phyloP scores from a whole-genome alignment of 2,888 invertebrate genomes.

The Epistrophe grossulariae region DNA sequence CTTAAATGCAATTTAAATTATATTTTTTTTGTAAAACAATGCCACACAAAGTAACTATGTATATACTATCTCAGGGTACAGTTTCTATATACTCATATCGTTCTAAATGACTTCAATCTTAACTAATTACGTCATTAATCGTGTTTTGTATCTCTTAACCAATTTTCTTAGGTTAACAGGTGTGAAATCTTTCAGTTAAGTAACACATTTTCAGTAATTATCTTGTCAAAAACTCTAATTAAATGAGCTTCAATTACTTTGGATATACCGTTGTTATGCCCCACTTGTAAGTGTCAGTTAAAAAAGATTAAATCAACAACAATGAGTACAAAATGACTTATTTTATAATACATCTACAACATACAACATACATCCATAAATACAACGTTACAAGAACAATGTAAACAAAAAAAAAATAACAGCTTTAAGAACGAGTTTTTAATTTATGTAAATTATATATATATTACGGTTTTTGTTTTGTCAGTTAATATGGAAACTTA shows the following conservation, averaged over 20 bases:
- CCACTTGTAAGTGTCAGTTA: not conserved
- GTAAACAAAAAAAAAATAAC: not conserved
- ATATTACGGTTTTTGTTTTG: conserved; percentile 2
- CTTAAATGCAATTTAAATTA: not conserved
- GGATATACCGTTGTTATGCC: conserved; percentile 11
- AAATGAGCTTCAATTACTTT: conserved; percentile 44
- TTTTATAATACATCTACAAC: not conserved
- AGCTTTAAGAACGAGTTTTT: conserved; percentile 14
- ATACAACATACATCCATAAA: no score
- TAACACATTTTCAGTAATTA: conserved; percentile 46
- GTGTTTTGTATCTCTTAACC: not conserved
- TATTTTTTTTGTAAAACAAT: not conserved
- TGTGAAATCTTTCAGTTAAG: conserved; percentile 39
- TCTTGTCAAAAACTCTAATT: conserved; percentile 46
- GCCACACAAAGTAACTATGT: not conserved
- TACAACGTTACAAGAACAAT: not conserved
- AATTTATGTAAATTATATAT: conserved; percentile 1
- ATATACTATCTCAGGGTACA: not conserved
- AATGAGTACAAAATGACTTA: not conserved
- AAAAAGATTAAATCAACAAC: conserved; percentile 15
- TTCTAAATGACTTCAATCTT: conserved; percentile 1
- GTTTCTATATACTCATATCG: not conserved
- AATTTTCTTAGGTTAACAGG: conserved; percentile 33
- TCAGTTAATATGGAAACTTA: not conserved
- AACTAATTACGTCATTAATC: conserved; percentile 15